Conservation (phyloP, 2,113 vertebrate species). For the Gymnarchus niloticus region DNA sequence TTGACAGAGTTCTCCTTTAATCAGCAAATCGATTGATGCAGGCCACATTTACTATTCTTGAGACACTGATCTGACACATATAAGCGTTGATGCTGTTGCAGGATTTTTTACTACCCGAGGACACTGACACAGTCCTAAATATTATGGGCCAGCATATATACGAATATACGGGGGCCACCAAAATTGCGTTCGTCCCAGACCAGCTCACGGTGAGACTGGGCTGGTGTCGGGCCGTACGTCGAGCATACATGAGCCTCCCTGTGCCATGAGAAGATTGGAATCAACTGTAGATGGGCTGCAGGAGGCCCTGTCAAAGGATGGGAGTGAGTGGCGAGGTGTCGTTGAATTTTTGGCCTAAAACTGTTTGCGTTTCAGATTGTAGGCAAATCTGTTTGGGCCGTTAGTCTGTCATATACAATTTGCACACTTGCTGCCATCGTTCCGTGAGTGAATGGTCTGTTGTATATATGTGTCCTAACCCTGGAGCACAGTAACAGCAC, state of each 20-base stretch:
- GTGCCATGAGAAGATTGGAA: no score
- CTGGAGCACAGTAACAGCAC: background rate
- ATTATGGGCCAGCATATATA: no score
- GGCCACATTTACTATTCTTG: background rate
- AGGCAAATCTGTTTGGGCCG: background rate
- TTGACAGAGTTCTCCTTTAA: slow-evolving; percentile 3
- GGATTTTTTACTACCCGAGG: no score
- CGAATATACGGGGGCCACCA: no score
- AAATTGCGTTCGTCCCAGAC: background rate
- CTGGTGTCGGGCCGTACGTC: no score
- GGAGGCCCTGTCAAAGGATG: background rate
- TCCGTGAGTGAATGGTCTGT: background rate
- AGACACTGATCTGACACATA: background rate
- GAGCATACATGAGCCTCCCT: no score
- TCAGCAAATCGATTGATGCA: background rate
- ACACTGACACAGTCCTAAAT: no score
- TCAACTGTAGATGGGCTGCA: no score
- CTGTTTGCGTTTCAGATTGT: background rate
- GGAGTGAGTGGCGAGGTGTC: background rate
- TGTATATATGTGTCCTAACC: background rate
- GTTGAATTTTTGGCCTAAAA: background rate
- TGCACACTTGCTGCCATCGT: background rate
- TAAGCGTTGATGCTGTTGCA: no score
- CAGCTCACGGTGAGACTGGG: no score
- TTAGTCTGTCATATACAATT: background rate